Evolutionary conservation across 2,113 vertebrate species (phyloP), one percentile per base, ranked within the genome.

Genomic region (Microcebus griseorufus): DNA sequence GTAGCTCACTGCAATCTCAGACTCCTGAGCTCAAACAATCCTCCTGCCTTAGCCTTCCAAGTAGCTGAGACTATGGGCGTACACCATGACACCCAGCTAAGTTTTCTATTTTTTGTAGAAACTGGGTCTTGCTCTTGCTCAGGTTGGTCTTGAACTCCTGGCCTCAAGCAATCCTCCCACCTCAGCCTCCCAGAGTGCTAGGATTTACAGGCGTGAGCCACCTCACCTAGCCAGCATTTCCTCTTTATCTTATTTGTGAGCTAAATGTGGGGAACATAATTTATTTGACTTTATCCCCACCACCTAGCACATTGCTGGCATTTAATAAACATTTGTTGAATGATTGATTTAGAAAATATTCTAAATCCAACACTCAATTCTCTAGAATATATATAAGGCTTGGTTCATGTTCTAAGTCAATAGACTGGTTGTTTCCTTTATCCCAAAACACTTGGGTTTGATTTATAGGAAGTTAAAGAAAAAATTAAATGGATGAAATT

Each of bases 241-340:
- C 64, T 67, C 14, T 18, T 69, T n/a, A 11, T 39, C n/a, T 58
- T 53, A 55, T 69, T 42, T 45, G 48, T 17, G 84, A 81, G 58
- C 51, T 65, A 48, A 53, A 45, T n/a, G 27, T 9, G 20, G 34
- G 58, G 39, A 67, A 84, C 60, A 45, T 7, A n/a, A 88, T 84
- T 86, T 84, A 48, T 42, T 25, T 64, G 37, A 82, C n/a, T 72
- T 78, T 86, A 80, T 78, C 42, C 78, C 67, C 5, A 64, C 4
- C 6, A 27, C 39, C 79, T 76, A 58, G 69, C 25, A 89, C 29
- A 85, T 3, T 34, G 20, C 37, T 17, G 9, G 60, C 45, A 95
- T 89, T 97, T 93, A 91, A 65, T 70, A 94, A 88, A 60, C 5
- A 5, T 37, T 64, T 88, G 17, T n/a, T 53, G 79, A 94, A 69